These are phyloP conservation scores for Taxidea taxus DNA, from an alignment of 2,113 vertebrate genomes.

Conservation along the genomic window DNA sequence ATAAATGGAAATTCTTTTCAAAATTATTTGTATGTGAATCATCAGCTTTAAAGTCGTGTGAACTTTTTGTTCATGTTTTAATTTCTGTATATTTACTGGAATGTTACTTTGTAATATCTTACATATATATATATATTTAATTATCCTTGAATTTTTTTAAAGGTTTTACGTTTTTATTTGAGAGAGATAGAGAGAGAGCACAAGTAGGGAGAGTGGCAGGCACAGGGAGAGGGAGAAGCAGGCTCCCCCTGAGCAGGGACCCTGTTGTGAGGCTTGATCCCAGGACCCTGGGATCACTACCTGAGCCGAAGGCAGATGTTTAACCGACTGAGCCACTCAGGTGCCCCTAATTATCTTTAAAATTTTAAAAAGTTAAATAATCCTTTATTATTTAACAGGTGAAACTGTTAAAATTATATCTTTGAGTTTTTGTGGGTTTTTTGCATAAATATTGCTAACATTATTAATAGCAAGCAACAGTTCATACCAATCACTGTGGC, in stretches of 20 bases:
- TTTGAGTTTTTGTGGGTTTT: neutral
- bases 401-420: neutral
- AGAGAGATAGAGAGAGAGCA: too few species aligned
- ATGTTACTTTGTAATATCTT: neutral
- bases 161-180: too few species aligned
- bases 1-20: neutral
- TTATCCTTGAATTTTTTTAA: neutral
- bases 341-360: neutral
- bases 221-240: too few species aligned
- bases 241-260: too few species aligned
- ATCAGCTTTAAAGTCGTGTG: neutral
- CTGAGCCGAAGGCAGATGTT: too few species aligned
- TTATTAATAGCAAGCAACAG: neutral
- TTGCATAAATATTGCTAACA: neutral
- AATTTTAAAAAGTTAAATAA: neutral
- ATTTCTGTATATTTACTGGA: neutral
- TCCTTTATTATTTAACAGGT: neutral
- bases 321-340: too few species aligned
- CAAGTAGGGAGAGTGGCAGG: too few species aligned
- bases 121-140: neutral
- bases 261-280: too few species aligned
- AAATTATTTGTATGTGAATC: neutral
- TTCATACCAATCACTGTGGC: neutral
- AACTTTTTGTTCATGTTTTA: neutral
- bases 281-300: too few species aligned